A percentile compares a stretch with the other conserved stretches of the same genome.
Evolutionary conservation across 2,888 invertebrate genomes (phyloP).

Genomic region (Sphecodes monilicornis): DNA sequence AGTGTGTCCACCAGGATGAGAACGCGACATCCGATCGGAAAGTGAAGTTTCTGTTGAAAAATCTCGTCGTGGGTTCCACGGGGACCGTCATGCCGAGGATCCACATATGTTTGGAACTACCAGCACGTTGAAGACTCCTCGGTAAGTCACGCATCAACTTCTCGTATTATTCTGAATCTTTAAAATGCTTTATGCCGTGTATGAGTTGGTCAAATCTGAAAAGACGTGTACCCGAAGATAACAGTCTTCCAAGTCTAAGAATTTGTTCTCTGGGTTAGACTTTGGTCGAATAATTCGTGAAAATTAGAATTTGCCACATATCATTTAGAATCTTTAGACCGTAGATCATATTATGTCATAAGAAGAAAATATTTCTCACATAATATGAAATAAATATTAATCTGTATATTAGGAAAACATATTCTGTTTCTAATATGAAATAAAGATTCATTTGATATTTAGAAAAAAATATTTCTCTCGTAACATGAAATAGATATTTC

Average conservation of each 20-base stretch:
- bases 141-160: slow-evolving; percentile 40
- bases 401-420: too few relatives aligned
- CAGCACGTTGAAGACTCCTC: slow-evolving; percentile 41
- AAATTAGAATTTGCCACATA: too few relatives aligned
- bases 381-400: too few relatives aligned
- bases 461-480: too few relatives aligned
- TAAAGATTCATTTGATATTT: too few relatives aligned
- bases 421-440: too few relatives aligned
- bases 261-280: background rate
- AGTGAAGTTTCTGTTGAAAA: slow-evolving; percentile 48
- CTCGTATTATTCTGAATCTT: background rate
- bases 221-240: background rate
- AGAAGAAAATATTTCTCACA: too few relatives aligned
- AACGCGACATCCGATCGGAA: slow-evolving; percentile 3
- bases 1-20: slow-evolving; percentile 28
- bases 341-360: too few relatives aligned
- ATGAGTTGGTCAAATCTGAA: background rate
- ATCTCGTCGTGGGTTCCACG: slow-evolving; percentile 15
- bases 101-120: slow-evolving; percentile 43
- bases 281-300: background rate
- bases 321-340: background rate
- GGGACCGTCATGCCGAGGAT: slow-evolving; percentile 48
- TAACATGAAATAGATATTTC: too few relatives aligned
- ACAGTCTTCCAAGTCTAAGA: background rate
- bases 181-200: background rate